Base-by-base conservation (phyloP, 2,888 invertebrate species). In the Temnothorax rugatulus region DNA sequence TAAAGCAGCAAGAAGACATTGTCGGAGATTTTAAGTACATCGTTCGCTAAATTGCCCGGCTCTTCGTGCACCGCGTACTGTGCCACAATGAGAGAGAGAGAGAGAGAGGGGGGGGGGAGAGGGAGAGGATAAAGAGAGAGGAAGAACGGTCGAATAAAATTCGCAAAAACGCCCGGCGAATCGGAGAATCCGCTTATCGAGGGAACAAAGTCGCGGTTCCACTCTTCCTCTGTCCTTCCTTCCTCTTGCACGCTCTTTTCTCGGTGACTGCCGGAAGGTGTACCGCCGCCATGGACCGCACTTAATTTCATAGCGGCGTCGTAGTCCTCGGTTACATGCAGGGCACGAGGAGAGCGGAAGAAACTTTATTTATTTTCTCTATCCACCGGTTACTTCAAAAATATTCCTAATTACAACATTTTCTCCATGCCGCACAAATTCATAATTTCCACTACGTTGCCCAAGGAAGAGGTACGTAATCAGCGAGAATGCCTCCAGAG, bases 281-380 rank as follows among this genome's bases (percentile, higher is more conserved):
- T 47, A 47, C 79, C 47, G 74, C 25, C 25, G 38, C 21, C 57
- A 59, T 73, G 79, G 73, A 81, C 79, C 59, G 74, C 79, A 74
- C 74, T 81, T 81, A 81, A 81, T 81, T 81, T 81, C 79, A 47
- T 74, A 74, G 74, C 21, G 47, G 21, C 47, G 47, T 18, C 73
- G 59, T 18, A 44, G 57, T 29, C 34, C 74, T 38, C 44, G 8
- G 44, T 47, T 25, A 38, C 47, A 59, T 73, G 44, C 47, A 38
- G 9, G 21, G 25, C 18, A 59, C 74, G 50, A 71, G 61, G 54
- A 82, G 71, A 57, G 21, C 75, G 52, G 50, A 81, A 61, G 69
- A 44, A 64, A 47, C 79, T 84, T 83, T 86, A 84, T 87, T 87
- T 86, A 82, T 85, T 84, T 83, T 76, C 50, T 66, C 69, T 29